phyloP scores from a whole-genome alignment of 1,140 invertebrate genomes.

The Leptestheria dahalacensis region DNA sequence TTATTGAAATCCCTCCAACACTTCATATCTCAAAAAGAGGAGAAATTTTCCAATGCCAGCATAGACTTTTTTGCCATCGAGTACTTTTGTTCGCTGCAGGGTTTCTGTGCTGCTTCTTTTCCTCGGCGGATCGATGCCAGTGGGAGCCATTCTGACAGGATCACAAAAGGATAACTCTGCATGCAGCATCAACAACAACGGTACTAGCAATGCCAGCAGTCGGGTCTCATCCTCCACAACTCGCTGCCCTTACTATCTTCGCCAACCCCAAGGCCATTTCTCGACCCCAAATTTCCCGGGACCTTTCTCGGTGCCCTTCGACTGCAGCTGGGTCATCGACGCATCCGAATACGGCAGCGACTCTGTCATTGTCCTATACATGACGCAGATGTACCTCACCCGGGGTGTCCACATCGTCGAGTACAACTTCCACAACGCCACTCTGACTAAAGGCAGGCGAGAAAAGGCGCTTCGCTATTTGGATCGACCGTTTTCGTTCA shows the following conservation, averaged over 20 bases:
- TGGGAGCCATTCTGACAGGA: too few relatives aligned
- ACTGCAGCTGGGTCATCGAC: slow-evolving; percentile 73
- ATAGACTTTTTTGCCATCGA: too few relatives aligned
- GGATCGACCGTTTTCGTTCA: slow-evolving; percentile 14
- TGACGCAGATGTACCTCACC: slow-evolving; percentile 72
- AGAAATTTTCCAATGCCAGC: too few relatives aligned
- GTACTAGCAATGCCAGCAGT: too few relatives aligned
- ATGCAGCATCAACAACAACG: too few relatives aligned
- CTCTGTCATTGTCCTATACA: slow-evolving; percentile 59
- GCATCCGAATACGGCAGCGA: slow-evolving; percentile 35
- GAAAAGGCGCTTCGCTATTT: slow-evolving; percentile 1
- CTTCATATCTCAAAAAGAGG: too few relatives aligned
- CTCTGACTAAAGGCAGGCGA: not conserved
- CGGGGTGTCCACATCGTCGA: slow-evolving; percentile 65
- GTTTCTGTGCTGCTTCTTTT: too few relatives aligned
- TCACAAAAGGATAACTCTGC: too few relatives aligned
- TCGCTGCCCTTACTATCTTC: not conserved
- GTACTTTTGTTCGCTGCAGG: too few relatives aligned
- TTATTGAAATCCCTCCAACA: too few relatives aligned
- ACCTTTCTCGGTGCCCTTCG: slow-evolving; percentile 58
- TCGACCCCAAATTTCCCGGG: slow-evolving; percentile 63
- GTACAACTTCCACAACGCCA: slow-evolving; percentile 38
- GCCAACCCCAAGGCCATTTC: not conserved
- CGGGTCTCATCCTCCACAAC: too few relatives aligned
- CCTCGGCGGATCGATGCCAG: too few relatives aligned